These are phyloP conservation scores for Pogonocherus hispidulus DNA, from an alignment of 2,888 invertebrate genomes.

Conservation along the genomic window DNA sequence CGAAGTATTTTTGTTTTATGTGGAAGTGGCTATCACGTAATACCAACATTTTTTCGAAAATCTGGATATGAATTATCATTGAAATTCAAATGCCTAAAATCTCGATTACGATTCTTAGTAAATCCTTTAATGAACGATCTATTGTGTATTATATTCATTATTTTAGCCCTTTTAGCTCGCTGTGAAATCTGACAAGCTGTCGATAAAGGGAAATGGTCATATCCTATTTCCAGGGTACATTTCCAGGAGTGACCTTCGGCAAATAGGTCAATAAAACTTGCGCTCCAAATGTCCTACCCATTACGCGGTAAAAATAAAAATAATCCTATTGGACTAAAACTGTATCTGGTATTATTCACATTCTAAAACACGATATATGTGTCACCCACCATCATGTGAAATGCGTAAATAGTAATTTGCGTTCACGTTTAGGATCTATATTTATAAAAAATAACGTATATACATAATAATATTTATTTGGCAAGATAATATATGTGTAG, in stretches of 20 bases:
- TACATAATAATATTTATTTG: not conserved
- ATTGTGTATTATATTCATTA: too few species aligned
- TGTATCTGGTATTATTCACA: not conserved
- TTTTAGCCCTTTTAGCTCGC: too few species aligned
- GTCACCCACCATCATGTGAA: not conserved
- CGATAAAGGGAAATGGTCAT: not conserved
- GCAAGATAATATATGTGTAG: too few species aligned
- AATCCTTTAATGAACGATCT: too few species aligned
- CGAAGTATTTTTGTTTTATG: too few species aligned
- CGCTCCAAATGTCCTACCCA: not conserved
- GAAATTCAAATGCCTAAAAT: too few species aligned
- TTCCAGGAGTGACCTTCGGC: not conserved
- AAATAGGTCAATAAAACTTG: constrained; percentile 4
- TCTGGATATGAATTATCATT: too few species aligned
- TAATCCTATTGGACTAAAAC: not conserved
- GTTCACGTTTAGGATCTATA: not conserved
- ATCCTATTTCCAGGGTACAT: not conserved
- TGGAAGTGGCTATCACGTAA: too few species aligned
- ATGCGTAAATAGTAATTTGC: constrained; percentile 1
- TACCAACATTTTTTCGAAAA: too few species aligned
- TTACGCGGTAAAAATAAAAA: not conserved
- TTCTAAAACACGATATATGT: not conserved
- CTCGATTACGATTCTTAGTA: too few species aligned
- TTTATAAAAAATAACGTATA: not conserved
- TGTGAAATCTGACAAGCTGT: not conserved